A percentile compares a stretch with the other conserved stretches of the same genome.
Evolutionary conservation across 2,113 vertebrate genomes (phyloP).

Genomic region (Crocuta crocuta): DNA sequence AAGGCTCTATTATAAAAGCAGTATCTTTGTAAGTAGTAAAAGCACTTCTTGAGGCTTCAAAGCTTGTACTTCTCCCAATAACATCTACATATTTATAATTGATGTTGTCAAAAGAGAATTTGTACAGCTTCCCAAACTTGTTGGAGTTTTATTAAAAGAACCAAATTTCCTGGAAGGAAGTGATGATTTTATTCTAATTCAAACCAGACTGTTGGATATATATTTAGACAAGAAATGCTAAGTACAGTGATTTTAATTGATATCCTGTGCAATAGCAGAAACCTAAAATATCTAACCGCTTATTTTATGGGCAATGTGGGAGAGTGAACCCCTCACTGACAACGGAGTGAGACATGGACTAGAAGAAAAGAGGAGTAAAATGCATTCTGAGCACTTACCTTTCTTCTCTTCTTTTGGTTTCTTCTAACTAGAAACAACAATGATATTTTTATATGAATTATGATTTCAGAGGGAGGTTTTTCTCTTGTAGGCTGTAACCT

Average conservation of each 20-base stretch:
- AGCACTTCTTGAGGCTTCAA: neutral
- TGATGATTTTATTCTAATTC: constrained; percentile 66
- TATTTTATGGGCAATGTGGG: neutral
- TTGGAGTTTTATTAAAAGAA: constrained; percentile 51
- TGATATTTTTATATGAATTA: neutral
- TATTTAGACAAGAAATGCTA: constrained; percentile 47
- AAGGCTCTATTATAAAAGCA: neutral
- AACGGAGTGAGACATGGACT: neutral
- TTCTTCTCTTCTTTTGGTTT: neutral
- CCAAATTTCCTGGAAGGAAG: constrained; percentile 37
- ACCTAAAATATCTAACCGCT: neutral
- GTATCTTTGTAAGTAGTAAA: neutral
- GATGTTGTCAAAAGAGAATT: constrained; percentile 31
- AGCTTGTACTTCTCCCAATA: constrained; percentile 1
- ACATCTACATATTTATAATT: constrained; percentile 41
- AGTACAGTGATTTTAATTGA: neutral
- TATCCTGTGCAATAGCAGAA: neutral
- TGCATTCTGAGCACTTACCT: neutral
- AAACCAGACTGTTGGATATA: constrained; percentile 35
- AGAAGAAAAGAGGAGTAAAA: neutral
- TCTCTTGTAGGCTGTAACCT: neutral
- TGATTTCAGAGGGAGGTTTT: neutral
- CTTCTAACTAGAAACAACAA: neutral
- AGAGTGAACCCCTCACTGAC: neutral
- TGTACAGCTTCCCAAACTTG: constrained; percentile 50